Base-by-base conservation (phyloP, 2,888 invertebrate species). In the Pyrrhia umbra region DNA sequence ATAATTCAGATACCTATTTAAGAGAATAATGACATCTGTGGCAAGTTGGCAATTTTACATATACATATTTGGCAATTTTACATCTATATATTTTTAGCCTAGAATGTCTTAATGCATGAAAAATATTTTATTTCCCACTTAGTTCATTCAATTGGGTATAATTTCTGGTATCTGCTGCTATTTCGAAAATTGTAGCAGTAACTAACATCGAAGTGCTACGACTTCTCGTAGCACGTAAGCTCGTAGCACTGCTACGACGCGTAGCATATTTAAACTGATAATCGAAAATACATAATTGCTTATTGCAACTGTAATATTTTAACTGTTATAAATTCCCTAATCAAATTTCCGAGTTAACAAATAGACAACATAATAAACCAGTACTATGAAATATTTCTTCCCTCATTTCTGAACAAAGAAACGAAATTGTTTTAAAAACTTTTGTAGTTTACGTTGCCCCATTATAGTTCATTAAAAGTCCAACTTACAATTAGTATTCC, bases 231-330 rank as follows among this genome's bases (percentile, higher is more conserved):
- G 71, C 49, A 37, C 51, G 46, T 46, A 52, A 16, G 0, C 18
- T 50, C 66, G 64, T 60, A 50, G 47, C 51, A 43, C 10, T 0
- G 46, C 68, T 76, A 68, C 60, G 55, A 15, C 4, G 3, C 40
- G 57, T 60, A 64, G 46, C 58, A 49, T 0, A 9, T n/a, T n/a
- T n/a, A n/a, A n/a, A n/a, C n/a, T n/a, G n/a, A n/a, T n/a, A n/a
- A n/a, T n/a, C n/a, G n/a, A n/a, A n/a, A n/a, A n/a, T n/a, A n/a
- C n/a, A n/a, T n/a, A n/a, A n/a, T n/a, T n/a, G n/a, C n/a, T n/a
- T 9, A 34, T 4, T n/a, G 13, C 5, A n/a, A 13, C 6, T 34
- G 13, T n/a, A 34, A 34, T 34, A 34, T 34, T n/a, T 5, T 3
- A 8, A 3, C 30, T 8, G 13, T 30, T 8, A 30, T 4, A 13